Evolutionary conservation across 2,113 vertebrate genomes (phyloP), one percentile per base, ranked within the genome.

Genomic region (Phalacrocorax pelagicus): DNA sequence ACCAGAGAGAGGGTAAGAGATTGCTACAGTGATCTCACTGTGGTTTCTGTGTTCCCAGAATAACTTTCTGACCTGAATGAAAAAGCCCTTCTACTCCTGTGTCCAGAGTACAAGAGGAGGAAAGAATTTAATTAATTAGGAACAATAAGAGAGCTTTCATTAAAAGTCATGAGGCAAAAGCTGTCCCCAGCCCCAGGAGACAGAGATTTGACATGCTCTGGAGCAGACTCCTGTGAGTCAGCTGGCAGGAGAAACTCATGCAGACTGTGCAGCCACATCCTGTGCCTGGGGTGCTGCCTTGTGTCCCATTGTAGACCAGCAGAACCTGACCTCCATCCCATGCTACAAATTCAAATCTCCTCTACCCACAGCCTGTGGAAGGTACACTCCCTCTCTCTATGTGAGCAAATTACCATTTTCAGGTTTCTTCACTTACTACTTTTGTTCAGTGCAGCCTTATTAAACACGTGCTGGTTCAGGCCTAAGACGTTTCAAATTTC

Each of bases 81-180:
- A 90, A 95, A 92, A 87, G 46, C 46, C 8, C 5, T 92, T 88
- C 86, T 78, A 89, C 81, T 89, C 71, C 81, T 71, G 18, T 42
- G 62, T 90, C 58, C 92, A 90, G 81, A 88, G 82, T 36, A 75
- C 66, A 93, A 89, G 58, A 85, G 34, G 49, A 87, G 49, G 81
- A 92, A 95, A 96, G 61, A 94, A 79, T 86, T 88, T 72, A 89
- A 91, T 91, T 95, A 94, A 92, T 96, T 93, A 91, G 84, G 81
- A 93, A 91, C 93, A 97, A 90, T 82, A 79, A 91, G 78, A 88
- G 80, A 82, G 62, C 85, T 94, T 95, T 96, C 92, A 93, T 82
- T 96, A 75, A 69, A 94, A 96, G 74, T 94, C 93, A 97, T 54
- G 91, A 96, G 87, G 90, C 89, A 95, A 94, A 96, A 91, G 82